phyloP scores from a whole-genome alignment of 2,113 vertebrate species.

The Sebastes schlegelii region DNA sequence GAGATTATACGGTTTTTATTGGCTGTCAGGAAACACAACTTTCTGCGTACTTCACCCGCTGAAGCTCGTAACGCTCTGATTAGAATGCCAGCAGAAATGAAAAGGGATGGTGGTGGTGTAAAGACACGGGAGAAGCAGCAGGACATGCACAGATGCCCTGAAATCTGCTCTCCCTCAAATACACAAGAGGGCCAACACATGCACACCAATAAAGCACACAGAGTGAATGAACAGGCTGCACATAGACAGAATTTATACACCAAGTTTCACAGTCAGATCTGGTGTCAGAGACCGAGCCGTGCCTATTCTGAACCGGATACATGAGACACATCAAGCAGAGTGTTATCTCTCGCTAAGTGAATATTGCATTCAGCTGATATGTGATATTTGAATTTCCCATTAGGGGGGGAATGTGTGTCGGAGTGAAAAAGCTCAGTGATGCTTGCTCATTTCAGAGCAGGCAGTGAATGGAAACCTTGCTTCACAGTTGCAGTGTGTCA shows the following conservation, averaged over 20 bases:
- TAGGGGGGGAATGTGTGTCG: constrained; percentile 58
- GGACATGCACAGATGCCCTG: constrained; percentile 75
- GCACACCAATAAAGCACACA: constrained; percentile 59
- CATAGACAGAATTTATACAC: constrained; percentile 65
- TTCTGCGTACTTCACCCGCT: constrained; percentile 85
- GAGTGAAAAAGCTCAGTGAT: constrained; percentile 62
- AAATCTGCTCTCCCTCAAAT: constrained; percentile 69
- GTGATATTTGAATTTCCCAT: constrained; percentile 82
- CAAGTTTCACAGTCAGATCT: constrained; percentile 59
- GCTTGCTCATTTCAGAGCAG: constrained; percentile 65
- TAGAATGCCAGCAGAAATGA: constrained; percentile 86
- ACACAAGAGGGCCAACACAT: constrained; percentile 60
- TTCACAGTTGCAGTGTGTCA: constrained; percentile 62
- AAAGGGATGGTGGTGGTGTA: constrained; percentile 78
- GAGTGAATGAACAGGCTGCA: constrained; percentile 54
- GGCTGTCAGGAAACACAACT: constrained; percentile 88
- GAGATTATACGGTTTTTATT: constrained; percentile 89
- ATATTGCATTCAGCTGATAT: constrained; percentile 81
- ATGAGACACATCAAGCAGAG: constrained; percentile 68
- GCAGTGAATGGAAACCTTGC: constrained; percentile 61
- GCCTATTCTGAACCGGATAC: constrained; percentile 65
- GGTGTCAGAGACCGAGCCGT: constrained; percentile 58
- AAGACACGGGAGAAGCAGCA: constrained; percentile 48
- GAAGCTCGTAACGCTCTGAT: constrained; percentile 84
- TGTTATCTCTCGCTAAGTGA: constrained; percentile 79